Base-by-base conservation (phyloP, 2,888 invertebrate species). In the Orchestes rusci region DNA sequence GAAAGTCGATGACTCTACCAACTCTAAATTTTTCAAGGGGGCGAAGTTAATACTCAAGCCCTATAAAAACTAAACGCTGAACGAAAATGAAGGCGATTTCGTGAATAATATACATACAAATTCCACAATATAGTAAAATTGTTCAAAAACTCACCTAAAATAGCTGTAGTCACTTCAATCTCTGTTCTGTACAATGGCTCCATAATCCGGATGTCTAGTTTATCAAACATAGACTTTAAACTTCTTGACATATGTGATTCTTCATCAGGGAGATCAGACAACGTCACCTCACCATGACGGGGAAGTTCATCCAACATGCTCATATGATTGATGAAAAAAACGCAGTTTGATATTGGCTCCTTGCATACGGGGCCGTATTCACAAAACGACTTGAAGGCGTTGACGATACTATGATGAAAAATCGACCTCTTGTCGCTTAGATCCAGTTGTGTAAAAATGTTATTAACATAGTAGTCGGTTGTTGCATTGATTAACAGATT, bases 321-420 rank as follows among this genome's bases (percentile, higher is more conserved):
- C 87, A 93, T 96, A 54, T 88, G 84, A 57, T 90, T 86, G 2
- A 97, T 76, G 40, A 88, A 73, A 70, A 96, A 94, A 13, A 85
- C 89, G 1, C 96, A 92, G 1, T 96, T 96, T 72, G 85, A 86
- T 83, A 99, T 83, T 2, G 95, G 94, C 63, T 99, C 99, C 59
- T 95, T 94, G 69, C 97, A 99, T 32, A 99, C 67, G 0, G 97
- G 97, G 0, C 99, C 99, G 30, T 90, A 81, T 40, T 85, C 62
- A 68, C 17, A 91, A 80, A 4, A 89, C 87, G 67, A 92, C 68
- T 74, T 91, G 86, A 68, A 93, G 83, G 5, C 92, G 68, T 86
- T 89, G 3, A 90, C 74, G 62, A 93, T 82, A 64, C 83, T 83
- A 62, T 82, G 83, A 59, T 88, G 89, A 63, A 74, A 79, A 56